A percentile compares a stretch with the other conserved stretches of the same genome.
Evolutionary conservation across 2,113 vertebrate genomes (phyloP).

Genomic region (Oenanthe oenanthe): DNA sequence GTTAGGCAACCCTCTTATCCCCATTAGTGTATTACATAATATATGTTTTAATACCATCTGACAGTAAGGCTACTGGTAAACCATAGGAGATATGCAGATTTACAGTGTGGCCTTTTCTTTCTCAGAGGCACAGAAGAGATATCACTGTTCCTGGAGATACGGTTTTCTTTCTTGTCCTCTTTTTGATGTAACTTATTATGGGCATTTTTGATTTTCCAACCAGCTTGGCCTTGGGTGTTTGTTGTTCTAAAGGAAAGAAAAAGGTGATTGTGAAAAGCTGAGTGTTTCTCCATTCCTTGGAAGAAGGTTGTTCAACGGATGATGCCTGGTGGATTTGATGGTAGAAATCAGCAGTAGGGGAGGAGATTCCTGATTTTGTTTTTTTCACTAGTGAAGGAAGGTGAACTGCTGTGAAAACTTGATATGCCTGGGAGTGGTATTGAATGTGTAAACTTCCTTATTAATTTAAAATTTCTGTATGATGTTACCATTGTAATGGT

Average conservation of each 20-base stretch:
- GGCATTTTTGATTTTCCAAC: not conserved
- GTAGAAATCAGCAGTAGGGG: not conserved
- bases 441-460: not conserved
- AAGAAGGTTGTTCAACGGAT: not conserved
- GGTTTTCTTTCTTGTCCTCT: not conserved
- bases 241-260: not conserved
- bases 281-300: not conserved
- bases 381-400: not conserved
- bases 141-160: not conserved
- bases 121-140: not conserved
- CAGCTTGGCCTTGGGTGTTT: not conserved
- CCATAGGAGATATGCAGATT: not conserved
- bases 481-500: not conserved
- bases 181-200: not conserved
- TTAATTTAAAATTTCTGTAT: not conserved
- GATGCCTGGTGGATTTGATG: not conserved
- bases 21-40: constrained; percentile 51
- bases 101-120: not conserved
- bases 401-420: not conserved
- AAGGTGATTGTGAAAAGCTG: not conserved
- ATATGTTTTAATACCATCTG: constrained; percentile 33
- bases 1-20: constrained; percentile 40
- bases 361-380: not conserved
- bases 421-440: not conserved
- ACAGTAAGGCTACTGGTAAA: not conserved